Evolutionary conservation across 2,113 vertebrate species (phyloP), one percentile per base, ranked within the genome.

Genomic region (Sinocyclocheilus rhinocerous): DNA sequence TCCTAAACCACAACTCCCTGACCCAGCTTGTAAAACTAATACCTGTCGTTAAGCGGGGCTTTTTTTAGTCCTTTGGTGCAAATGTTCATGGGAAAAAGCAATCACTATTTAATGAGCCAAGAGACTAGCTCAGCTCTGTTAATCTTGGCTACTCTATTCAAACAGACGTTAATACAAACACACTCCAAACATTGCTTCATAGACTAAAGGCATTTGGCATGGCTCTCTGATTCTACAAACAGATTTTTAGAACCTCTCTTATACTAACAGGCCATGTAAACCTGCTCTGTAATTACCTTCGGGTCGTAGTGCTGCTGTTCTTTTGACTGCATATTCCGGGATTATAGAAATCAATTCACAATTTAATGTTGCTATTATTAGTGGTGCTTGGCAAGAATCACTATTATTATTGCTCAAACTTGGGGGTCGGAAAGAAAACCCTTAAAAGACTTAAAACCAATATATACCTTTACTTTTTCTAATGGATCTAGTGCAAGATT

Each of bases 11-110:
- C 72, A 85, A 84, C 61, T 84, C 79, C 85, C 83, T 78, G 87
- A 57, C 73, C 48, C 82, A 73, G 88, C 80, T 86, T 90, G 84
- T 90, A 89, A 91, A 89, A 88, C 82, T 76, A 87, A 92, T 83
- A 42, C 88, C 79, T 89, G 84, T 24, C 70, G 87, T 78, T 90
- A 84, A 90, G 88, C 89, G 84, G 85, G 76, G n/a, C 42, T 42
- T 84, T 67, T 79, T 87, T 79, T 65, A n/a, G 59, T 24, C 82
- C 85, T 83, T 72, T 72, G 87, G 80, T 91, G 59, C 79, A 87
- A 73, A 86, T 52, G 76, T 89, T 83, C 86, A 91, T 87, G 89
- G 86, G 90, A 89, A 90, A 90, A 88, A 84, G 39, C 65, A 84
- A 84, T 89, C 76, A 81, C 73, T 75, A 33, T 89, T 90, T 89